Percentiles rank a stretch among this genome's conserved stretches.
Conservation (phyloP, 2,888 invertebrate genomes). For the Hypolimnas misippus region DNA sequence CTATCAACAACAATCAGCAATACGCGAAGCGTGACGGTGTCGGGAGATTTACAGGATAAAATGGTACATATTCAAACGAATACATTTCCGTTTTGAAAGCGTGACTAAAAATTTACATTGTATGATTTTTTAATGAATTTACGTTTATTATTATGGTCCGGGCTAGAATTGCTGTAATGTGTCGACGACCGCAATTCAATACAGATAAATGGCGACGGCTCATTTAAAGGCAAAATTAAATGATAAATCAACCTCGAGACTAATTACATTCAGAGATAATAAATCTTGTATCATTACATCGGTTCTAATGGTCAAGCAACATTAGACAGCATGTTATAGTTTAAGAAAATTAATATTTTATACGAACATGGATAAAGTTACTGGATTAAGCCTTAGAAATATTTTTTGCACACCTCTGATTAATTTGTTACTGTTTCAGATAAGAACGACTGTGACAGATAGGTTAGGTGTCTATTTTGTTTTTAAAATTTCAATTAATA, state of each 20-base stretch:
- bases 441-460: too few relatives aligned
- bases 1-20: conserved; percentile 54
- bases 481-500: too few relatives aligned
- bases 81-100: conserved; percentile 49
- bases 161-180: conserved; percentile 45
- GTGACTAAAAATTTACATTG: conserved; percentile 42
- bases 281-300: conserved; percentile 63
- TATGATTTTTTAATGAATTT: conserved; percentile 23
- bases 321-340: conserved; percentile 12
- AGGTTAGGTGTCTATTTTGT: too few relatives aligned
- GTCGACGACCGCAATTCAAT: conserved; percentile 51
- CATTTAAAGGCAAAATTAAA: conserved; percentile 60
- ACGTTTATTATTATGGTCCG: conserved; percentile 13
- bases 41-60: conserved; percentile 66
- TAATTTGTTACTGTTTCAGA: too few relatives aligned
- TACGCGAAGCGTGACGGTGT: conserved; percentile 66
- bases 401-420: neutral
- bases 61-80: conserved; percentile 46
- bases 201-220: conserved; percentile 58
- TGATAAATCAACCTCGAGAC: conserved; percentile 69
- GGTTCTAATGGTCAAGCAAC: conserved; percentile 50
- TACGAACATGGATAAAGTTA: neutral
- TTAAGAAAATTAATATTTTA: conserved; percentile 1
- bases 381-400: neutral
- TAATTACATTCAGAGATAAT: conserved; percentile 67